Base-by-base conservation (phyloP, 2,888 invertebrate genomes). In the Drosophila infuscata region DNA sequence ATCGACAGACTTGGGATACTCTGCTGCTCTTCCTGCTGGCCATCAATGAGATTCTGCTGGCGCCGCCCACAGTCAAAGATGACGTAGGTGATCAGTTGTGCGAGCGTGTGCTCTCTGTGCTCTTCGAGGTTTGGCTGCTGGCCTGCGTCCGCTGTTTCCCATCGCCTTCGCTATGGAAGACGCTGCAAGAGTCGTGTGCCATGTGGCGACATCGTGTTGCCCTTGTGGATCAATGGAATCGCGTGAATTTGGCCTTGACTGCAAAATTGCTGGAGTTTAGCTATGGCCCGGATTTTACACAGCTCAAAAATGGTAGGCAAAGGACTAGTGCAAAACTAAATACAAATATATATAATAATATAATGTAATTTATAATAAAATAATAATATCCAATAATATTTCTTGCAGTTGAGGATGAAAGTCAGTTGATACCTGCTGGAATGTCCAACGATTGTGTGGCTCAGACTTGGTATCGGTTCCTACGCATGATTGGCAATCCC, bases 51-150 rank as follows among this genome's bases (percentile, higher is more conserved):
- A 97, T 98, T 11, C 94, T 99, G 46, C 94, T 99, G 71, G 96
- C 98, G 3, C 98, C 99, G 32, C 99, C 99, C 8, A 97, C 97
- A 7, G 96, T 98, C 36, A 97, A 97, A 94, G 98, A 98, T 93
- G 97, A 98, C 90, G 97, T 98, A n/a, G 97, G 97, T 0, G 98
- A 98, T 92, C 98, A 99, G 92, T 94, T 99, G 52, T 98, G 98
- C 92, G 98, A 99, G 93, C 94, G 99, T 41, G 98, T 99, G 60
- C 94, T 99, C 7, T 97, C 98, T 81, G 99, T 99, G 41, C 94
- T 99, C 63, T 97, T 99, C 93, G 98, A 99, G 94, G 96, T 98
- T 61, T 94, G 95, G 95, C 92, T 95, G 41, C 81, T 95, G 70
- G 94, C 95, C 0, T 95, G 95, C 74, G 94, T 95, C 59, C 94